These are phyloP conservation scores for Lacerta bilineata DNA, from an alignment of 2,797 vertebrate genomes.

Conservation along the genomic window DNA sequence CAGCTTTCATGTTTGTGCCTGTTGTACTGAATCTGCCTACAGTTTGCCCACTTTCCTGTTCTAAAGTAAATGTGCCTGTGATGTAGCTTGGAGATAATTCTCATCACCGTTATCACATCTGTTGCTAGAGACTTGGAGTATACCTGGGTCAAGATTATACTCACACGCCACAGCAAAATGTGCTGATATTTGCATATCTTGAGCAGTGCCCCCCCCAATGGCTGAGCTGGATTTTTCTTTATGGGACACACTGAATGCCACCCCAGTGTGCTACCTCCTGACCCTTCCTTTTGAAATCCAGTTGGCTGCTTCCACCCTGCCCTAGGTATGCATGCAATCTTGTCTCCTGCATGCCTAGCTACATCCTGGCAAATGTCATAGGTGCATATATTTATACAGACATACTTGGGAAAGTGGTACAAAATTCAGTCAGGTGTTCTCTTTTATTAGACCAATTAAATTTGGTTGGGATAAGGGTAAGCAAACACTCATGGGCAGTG, in stretches of 20 bases:
- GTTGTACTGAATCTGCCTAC: not conserved
- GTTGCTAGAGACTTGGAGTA: not conserved
- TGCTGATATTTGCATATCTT: not conserved
- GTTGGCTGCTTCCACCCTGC: not conserved
- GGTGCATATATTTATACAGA: conserved; percentile 17
- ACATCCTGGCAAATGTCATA: conserved; percentile 10
- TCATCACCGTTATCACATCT: no score
- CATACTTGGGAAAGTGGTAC: not conserved
- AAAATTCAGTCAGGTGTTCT: not conserved
- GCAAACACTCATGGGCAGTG: not conserved
- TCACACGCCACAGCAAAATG: not conserved
- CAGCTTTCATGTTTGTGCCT: not conserved
- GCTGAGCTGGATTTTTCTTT: not conserved
- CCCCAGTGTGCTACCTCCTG: not conserved
- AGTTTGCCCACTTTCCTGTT: not conserved
- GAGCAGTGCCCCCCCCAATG: not conserved
- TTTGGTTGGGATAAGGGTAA: not conserved
- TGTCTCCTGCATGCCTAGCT: conserved; percentile 5
- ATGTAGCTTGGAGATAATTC: not conserved
- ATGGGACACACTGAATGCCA: not conserved
- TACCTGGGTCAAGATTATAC: not conserved
- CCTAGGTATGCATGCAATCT: not conserved
- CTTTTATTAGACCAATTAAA: conserved; percentile 25
- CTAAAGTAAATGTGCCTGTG: not conserved
- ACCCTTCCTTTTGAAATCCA: not conserved